Evolutionary conservation across 2,888 invertebrate genomes (phyloP).

Genomic region (Eurois occulta): DNA sequence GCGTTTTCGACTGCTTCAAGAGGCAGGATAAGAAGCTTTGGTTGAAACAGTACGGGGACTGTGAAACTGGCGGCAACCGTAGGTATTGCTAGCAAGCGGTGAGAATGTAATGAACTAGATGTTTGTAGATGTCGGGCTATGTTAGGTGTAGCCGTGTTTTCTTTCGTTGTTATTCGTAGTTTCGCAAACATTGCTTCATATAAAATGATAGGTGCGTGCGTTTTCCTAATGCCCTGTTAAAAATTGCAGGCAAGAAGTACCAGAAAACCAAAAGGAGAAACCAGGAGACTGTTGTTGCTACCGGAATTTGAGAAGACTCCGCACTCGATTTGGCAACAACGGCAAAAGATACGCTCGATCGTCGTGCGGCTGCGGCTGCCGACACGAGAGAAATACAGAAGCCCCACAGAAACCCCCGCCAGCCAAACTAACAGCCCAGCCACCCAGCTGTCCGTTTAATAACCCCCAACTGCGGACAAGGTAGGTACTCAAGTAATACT

Average conservation of each 20-base stretch:
- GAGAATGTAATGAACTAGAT: background rate
- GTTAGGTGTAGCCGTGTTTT: background rate
- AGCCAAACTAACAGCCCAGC: background rate
- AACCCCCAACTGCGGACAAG: background rate
- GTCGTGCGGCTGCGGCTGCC: background rate
- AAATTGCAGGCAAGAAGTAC: background rate
- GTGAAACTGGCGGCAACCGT: constrained; percentile 7
- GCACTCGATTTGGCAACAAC: background rate
- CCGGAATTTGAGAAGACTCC: background rate
- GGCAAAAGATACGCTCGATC: background rate
- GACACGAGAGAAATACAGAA: background rate
- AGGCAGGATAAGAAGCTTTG: constrained; percentile 10
- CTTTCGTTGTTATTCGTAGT: background rate
- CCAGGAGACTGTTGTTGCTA: background rate
- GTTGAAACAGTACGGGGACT: constrained; percentile 22
- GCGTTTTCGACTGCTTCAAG: constrained; percentile 57
- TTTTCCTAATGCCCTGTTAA: background rate
- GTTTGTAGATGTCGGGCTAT: background rate
- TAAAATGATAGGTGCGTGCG: background rate
- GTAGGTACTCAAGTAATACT: background rate
- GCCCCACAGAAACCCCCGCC: background rate
- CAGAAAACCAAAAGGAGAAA: background rate
- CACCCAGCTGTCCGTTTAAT: background rate
- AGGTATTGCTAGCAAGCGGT: background rate
- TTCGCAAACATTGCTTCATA: background rate